These are phyloP conservation scores for Nebria brevicollis DNA, from an alignment of 2,888 invertebrate genomes.

Conservation along the genomic window DNA sequence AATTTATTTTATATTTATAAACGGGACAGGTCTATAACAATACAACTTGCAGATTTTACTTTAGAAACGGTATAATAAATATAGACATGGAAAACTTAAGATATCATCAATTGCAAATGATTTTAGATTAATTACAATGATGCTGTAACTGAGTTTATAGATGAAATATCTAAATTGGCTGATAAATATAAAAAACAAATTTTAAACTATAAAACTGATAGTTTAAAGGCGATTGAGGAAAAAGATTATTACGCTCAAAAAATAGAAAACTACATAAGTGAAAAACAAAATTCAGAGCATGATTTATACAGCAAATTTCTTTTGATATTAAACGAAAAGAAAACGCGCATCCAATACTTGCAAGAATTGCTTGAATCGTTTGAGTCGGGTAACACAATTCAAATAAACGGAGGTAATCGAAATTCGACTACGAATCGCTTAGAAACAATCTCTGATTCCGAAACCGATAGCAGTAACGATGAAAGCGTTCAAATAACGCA, in stretches of 20 bases:
- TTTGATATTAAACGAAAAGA: slow-evolving; percentile 59
- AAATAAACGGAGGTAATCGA: neutral
- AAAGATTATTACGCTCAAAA: slow-evolving; percentile 47
- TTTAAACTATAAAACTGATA: neutral
- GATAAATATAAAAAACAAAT: slow-evolving; percentile 18
- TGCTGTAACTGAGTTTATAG: slow-evolving; percentile 48
- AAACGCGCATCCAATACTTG: slow-evolving; percentile 57
- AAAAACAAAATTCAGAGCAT: slow-evolving; percentile 52
- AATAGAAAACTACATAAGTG: slow-evolving; percentile 48
- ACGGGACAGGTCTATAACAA: slow-evolving; percentile 43
- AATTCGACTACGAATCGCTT: neutral
- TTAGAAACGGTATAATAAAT: slow-evolving; percentile 48
- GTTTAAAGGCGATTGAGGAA: slow-evolving; percentile 37
- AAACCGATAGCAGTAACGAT: slow-evolving; percentile 50
- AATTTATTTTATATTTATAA: slow-evolving; percentile 25
- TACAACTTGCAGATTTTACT: slow-evolving; percentile 50
- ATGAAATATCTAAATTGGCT: slow-evolving; percentile 47
- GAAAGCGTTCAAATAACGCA: slow-evolving; percentile 46
- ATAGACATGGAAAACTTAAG: neutral
- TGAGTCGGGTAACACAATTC: neutral
- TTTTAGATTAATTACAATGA: slow-evolving; percentile 50
- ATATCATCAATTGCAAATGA: neutral
- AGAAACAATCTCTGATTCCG: slow-evolving; percentile 50
- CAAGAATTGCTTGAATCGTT: slow-evolving; percentile 57
- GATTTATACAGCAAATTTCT: slow-evolving; percentile 57